Base-by-base conservation (phyloP, 2,888 invertebrate species). In the Drosophila koepferae region DNA sequence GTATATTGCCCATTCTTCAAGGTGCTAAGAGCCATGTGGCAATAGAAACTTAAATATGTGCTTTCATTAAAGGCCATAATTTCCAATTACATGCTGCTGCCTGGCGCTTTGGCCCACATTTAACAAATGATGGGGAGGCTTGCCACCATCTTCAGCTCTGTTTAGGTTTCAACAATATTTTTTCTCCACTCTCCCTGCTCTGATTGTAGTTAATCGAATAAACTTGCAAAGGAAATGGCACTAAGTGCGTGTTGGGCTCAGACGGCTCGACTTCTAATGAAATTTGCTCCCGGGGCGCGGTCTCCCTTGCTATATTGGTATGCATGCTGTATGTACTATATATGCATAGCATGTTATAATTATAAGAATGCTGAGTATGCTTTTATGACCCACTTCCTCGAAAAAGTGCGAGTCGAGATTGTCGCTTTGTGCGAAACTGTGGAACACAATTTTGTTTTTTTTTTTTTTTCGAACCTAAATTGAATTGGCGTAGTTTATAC, bases 181-280 rank as follows among this genome's bases (percentile, higher is more conserved):
- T 60, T 28, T 6, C 41, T 18, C 61, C 41, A 38, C n/a, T 28
- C 31, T 6, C 16, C 31, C 41, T 31, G 66, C 72, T 59, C 80
- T 82, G 85, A 80, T 80, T 80, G 82, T 82, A 67, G 90, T 86
- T 90, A 86, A 86, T 86, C 86, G 86, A 86, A 86, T 86, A 88
- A 90, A 82, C 81, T 90, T 81, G 75, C 86, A 69, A 69, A 84
- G 84, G 88, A 84, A 84, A 86, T 82, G 86, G 76, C 74, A 73
- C 70, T 80, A 82, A 87, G 85, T 87, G 87, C 80, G 84, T 86
- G 87, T 78, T 82, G 86, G 70, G 77, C 70, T 69, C 59, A 54
- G 53, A n/a, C n/a, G n/a, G 20, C 53, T 81, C 68, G 71, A 58
- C 63, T 60, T 89, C 77, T 85, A 89, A 89, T 89, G 89, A 87